phyloP scores from a whole-genome alignment of 2,797 vertebrate species.

The Malurus splendens region DNA sequence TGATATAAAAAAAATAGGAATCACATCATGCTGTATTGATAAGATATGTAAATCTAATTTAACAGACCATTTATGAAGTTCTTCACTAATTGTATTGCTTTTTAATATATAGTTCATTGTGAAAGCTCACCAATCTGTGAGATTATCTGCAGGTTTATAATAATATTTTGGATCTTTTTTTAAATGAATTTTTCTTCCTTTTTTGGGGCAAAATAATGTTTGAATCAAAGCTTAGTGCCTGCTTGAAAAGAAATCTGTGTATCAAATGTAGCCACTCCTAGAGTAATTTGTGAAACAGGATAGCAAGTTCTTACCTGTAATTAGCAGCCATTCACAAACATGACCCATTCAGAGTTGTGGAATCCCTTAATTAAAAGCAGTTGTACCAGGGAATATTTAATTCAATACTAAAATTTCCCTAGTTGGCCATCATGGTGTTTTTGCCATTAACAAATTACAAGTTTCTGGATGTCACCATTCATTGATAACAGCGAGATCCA shows the following conservation, averaged over 20 bases:
- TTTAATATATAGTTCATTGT: not conserved
- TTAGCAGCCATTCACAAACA: not conserved
- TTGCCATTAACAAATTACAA: not conserved
- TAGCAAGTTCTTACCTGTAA: not conserved
- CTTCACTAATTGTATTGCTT: not conserved
- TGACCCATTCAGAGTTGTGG: not conserved
- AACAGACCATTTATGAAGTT: not conserved
- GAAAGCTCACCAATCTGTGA: not conserved
- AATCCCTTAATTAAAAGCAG: not conserved
- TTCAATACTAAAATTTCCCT: not conserved
- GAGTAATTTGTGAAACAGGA: not conserved
- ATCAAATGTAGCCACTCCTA: not conserved
- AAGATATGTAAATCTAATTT: not conserved
- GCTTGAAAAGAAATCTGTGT: not conserved
- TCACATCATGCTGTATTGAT: not conserved
- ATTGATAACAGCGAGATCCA: not conserved
- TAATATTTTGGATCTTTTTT: not conserved
- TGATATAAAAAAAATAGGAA: not conserved
- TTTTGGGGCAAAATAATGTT: not conserved
- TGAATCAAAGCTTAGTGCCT: not conserved
- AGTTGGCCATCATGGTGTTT: not conserved
- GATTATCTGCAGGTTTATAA: not conserved
- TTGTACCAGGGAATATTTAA: not conserved
- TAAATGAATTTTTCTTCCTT: not conserved
- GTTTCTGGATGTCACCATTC: not conserved